A percentile compares a stretch with the other conserved stretches of the same genome.
phyloP scores from a whole-genome alignment of 2,113 vertebrate genomes.

The Geococcyx californianus region DNA sequence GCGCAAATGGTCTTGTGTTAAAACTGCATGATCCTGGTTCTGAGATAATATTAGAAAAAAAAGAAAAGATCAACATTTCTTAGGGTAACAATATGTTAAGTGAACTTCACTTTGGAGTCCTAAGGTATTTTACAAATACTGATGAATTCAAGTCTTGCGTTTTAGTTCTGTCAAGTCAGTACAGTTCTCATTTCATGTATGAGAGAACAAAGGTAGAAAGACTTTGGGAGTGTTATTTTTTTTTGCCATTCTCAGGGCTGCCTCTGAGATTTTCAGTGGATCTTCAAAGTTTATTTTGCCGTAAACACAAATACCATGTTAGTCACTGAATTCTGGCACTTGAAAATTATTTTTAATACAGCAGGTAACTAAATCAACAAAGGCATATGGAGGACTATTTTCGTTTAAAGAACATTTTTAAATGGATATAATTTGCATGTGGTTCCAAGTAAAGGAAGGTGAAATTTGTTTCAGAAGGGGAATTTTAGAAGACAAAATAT shows the following conservation, averaged over 20 bases:
- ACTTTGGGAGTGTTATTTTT: neutral
- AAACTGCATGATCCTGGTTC: neutral
- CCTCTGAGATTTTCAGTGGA: neutral
- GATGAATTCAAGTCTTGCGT: neutral
- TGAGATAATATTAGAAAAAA: neutral
- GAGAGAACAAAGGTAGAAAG: neutral
- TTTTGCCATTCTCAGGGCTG: neutral
- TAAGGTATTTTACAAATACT: neutral
- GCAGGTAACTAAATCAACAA: neutral
- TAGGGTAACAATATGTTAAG: neutral
- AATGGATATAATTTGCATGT: neutral
- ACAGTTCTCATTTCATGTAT: neutral
- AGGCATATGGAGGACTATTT: neutral
- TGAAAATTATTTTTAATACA: neutral
- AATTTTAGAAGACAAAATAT: slow-evolving; percentile 3
- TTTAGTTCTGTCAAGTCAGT: neutral
- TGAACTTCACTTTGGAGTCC: neutral
- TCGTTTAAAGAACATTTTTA: neutral
- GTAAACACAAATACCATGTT: neutral
- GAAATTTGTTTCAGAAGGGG: neutral
- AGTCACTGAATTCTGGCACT: neutral
- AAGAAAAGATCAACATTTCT: neutral
- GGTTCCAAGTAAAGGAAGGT: neutral
- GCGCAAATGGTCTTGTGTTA: neutral
- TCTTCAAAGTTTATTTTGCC: neutral